Evolutionary conservation across 2,797 vertebrate species (phyloP), one percentile per base, ranked within the genome.

Genomic region (Valencia hispanica): DNA sequence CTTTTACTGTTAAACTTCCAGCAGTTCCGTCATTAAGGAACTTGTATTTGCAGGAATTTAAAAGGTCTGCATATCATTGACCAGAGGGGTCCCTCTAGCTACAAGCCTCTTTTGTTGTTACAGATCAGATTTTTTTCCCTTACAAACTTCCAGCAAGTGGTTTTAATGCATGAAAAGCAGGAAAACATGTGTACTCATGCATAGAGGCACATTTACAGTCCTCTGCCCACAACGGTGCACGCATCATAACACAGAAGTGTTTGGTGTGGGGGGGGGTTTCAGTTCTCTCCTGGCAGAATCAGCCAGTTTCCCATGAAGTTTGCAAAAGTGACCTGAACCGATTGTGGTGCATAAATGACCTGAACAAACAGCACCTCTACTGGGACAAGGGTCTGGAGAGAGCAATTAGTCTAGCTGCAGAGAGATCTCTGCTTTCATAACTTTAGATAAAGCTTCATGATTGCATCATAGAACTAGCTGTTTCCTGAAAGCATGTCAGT

Each of bases 21-120:
- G 91, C 88, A 89, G 79, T 90, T 86, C 65, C 68, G 84, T 87
- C 85, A 94, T 91, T 93, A 89, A 93, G 77, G 73, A 73, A 84
- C 75, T 81, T 92, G 92, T 78, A 89, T 91, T 94, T 75, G 30
- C 83, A 92, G 92, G 93, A 94, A 95, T 95, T 89, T 55, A 66
- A 90, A 90, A 92, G 91, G 92, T 91, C 94, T 93, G 95, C 91
- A 94, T 95, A 87, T 94, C 91, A 94, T 94, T 95, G 94, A 94
- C 94, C 93, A 90, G 87, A 83, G 84, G 76, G 92, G 87, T 93
- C 91, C 84, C 88, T 78, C 68, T 45, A 86, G 87, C 86, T 85
- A 78, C 70, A 82, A 84, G 84, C 63, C 74, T 81, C 76, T 59
- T 87, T 90, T 82, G 90, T 91, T 91, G 86, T 86, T 87, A 78